Base-by-base conservation (phyloP, 2,888 invertebrate species). In the Hipparchia sbordonii region DNA sequence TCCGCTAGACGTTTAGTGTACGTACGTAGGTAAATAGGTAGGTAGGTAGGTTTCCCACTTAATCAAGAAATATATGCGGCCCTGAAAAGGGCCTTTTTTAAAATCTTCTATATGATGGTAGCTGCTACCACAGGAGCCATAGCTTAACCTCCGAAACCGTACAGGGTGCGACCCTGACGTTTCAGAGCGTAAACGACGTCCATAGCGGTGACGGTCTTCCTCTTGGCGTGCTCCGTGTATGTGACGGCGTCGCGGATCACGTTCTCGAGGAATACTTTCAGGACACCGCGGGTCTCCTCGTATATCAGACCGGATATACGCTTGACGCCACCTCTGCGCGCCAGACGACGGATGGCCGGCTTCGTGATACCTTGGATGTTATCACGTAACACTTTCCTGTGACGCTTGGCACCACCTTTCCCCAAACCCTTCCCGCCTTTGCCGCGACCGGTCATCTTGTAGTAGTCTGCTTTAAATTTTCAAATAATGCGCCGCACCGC, bases 111-210 rank as follows among this genome's bases (percentile, higher is more conserved):
- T 23, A 23, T 23, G 23, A 23, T 23, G 23, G 23, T 23, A 23
- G 23, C 23, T 23, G 23, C 23, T 23, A 23, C 23, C 23, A 23
- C 23, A 23, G 23, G 23, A 23, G 52, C 61, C 10, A 12, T 9
- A 52, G n/a, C 12, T 72, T 62, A 95, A 79, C 96, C 96, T 67
- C 96, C 96, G 83, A 97, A 97, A 73, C 97, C 97, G 89, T 97
- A 97, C 23, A 97, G 89, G 77, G 97, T 97, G 80, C 97, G 94
- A 7, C 97, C 97, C 89, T 97, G 97, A 68, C 97, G 94, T 85
- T 97, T 97, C 83, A 97, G 88, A 23, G 97, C 97, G 83, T 97
- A 97, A 67, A 97, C 97, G n/a, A 98, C 96, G 81, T 97, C 97
- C 97, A 97, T 97, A 23, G 97, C 97, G 0, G 97, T 97, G 62